These are phyloP conservation scores for Ectobius pallidus DNA, from an alignment of 2,888 invertebrate genomes.

Conservation along the genomic window DNA sequence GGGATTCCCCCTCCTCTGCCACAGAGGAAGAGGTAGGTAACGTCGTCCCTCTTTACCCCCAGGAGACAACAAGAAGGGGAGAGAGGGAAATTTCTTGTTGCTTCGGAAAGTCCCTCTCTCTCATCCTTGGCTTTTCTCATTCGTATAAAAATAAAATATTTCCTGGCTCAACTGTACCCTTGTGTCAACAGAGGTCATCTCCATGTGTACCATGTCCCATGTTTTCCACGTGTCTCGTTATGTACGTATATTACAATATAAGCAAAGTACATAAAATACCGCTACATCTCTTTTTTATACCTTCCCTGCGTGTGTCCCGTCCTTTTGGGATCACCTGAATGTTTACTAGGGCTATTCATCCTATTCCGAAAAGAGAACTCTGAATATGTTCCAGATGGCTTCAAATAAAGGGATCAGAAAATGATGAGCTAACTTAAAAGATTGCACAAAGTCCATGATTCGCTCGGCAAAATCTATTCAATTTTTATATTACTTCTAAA, in stretches of 20 bases:
- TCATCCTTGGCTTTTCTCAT: not conserved
- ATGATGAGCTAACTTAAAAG: too few species aligned
- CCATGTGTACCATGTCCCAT: not conserved
- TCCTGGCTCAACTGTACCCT: not conserved
- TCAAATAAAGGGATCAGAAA: too few species aligned
- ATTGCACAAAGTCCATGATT: too few species aligned
- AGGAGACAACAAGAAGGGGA: not conserved
- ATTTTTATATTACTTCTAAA: too few species aligned
- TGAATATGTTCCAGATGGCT: too few species aligned
- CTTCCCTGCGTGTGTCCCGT: too few species aligned
- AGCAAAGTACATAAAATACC: too few species aligned
- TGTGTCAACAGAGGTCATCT: not conserved
- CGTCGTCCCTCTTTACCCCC: not conserved
- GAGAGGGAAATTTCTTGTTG: not conserved
- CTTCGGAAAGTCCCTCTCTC: not conserved
- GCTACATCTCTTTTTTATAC: too few species aligned
- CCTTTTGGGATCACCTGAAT: too few species aligned
- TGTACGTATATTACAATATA: not conserved
- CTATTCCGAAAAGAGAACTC: too few species aligned
- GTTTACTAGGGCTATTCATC: too few species aligned
- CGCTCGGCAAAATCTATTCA: too few species aligned
- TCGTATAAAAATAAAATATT: conserved; percentile 13
- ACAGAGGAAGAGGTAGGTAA: conserved; percentile 39
- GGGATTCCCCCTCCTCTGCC: conserved; percentile 41
- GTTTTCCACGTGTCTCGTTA: not conserved